These are phyloP conservation scores for Larimichthys crocea DNA, from an alignment of 2,113 vertebrate genomes.

Conservation along the genomic window DNA sequence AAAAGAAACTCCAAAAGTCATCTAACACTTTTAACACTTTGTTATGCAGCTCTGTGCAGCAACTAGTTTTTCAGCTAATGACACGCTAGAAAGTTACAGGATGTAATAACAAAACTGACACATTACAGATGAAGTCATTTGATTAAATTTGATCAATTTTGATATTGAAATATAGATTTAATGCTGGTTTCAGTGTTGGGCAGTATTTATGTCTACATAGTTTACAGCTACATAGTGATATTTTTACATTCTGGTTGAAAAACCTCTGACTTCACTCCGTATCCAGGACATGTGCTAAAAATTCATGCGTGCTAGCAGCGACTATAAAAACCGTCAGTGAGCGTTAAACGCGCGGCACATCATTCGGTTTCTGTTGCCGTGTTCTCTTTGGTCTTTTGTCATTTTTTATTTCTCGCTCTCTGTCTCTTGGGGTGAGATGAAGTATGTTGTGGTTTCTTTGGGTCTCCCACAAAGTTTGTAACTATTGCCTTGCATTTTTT, in stretches of 20 bases:
- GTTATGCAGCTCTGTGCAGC: too few relatives aligned
- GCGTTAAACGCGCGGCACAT: background rate
- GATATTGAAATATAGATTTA: background rate
- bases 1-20: too few relatives aligned
- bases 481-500: background rate
- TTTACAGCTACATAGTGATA: background rate
- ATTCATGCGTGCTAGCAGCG: background rate
- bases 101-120: background rate
- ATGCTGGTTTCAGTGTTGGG: too few relatives aligned
- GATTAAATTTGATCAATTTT: background rate
- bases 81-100: background rate
- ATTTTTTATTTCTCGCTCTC: background rate
- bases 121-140: background rate
- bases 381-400: background rate
- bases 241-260: too few relatives aligned
- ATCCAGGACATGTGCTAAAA: background rate
- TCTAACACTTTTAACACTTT: too few relatives aligned
- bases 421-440: constrained; percentile 20
- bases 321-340: background rate
- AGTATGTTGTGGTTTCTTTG: constrained; percentile 28
- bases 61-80: too few relatives aligned
- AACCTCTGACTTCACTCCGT: background rate
- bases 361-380: background rate
- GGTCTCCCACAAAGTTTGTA: background rate
- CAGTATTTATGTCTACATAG: too few relatives aligned